Conservation (phyloP, 92 coral and sea anemone genomes). For the Porites lobata region DNA sequence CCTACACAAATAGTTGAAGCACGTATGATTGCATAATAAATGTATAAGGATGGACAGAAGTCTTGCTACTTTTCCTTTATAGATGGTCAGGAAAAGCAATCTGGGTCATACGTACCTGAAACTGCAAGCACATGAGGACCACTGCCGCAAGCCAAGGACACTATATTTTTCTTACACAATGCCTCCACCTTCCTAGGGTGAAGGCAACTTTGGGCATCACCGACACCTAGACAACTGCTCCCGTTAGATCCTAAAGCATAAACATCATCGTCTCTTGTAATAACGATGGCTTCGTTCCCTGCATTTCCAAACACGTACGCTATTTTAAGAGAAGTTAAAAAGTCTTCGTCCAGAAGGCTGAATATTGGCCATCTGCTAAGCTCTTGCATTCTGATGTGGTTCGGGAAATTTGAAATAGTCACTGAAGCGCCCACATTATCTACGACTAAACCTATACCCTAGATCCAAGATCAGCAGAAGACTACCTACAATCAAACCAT, state of each 20-base stretch:
- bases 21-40: no score
- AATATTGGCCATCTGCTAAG: slow-evolving; percentile 93
- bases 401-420: slow-evolving; percentile 8
- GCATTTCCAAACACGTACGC: slow-evolving; percentile 95
- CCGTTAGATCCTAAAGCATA: slow-evolving; percentile 88
- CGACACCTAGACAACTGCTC: slow-evolving; percentile 91
- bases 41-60: no score
- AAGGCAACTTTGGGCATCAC: slow-evolving; percentile 86
- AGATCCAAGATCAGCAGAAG: no score
- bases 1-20: no score
- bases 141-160: slow-evolving; percentile 84
- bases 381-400: slow-evolving; percentile 75
- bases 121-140: slow-evolving; percentile 93
- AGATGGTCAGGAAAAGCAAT: neutral
- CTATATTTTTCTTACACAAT: slow-evolving; percentile 80
- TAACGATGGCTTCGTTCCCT: slow-evolving; percentile 91
- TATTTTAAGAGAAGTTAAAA: slow-evolving; percentile 71
- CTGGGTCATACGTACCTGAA: slow-evolving; percentile 66
- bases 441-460: no score
- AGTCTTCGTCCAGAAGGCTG: slow-evolving; percentile 73
- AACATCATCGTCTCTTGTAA: slow-evolving; percentile 87
- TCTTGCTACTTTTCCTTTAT: no score
- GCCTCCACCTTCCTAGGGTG: slow-evolving; percentile 85
- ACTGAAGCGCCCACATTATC: neutral
- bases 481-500: neutral